Percentiles rank a stretch among this genome's conserved stretches.
These are phyloP conservation scores for Pollenia griseotomentosa DNA, from an alignment of 2,888 invertebrate genomes.

Conservation along the genomic window DNA sequence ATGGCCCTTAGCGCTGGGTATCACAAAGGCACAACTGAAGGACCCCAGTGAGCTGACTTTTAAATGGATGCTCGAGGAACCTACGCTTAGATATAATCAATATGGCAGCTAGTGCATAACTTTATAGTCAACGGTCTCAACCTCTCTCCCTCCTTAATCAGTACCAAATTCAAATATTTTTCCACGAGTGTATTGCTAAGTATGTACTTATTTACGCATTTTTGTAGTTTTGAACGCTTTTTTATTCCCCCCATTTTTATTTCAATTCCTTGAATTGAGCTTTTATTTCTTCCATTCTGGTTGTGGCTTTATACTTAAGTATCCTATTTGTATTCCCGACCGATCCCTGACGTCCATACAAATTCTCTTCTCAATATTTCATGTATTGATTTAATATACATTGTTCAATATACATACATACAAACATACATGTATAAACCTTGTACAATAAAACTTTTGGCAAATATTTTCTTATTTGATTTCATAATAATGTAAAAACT, in stretches of 20 bases:
- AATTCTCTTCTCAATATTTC: background rate
- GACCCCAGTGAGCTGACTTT: no score
- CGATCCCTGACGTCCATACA: background rate
- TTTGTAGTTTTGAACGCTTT: background rate
- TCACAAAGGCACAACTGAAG: no score
- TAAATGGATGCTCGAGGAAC: no score
- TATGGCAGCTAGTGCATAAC: no score
- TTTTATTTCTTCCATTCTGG: background rate
- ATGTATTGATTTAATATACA: background rate
- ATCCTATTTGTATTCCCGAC: background rate
- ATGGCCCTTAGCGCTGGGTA: no score
- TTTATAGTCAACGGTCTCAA: no score
- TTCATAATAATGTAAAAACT: slow-evolving; percentile 39
- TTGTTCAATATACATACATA: background rate
- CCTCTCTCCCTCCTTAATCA: no score
- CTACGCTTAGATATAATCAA: no score
- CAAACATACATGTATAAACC: no score
- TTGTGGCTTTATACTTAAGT: background rate
- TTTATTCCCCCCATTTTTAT: background rate
- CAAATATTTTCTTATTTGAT: slow-evolving; percentile 52
- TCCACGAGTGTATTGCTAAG: no score
- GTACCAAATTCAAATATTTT: no score
- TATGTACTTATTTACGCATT: background rate
- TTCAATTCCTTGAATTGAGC: background rate
- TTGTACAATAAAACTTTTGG: slow-evolving; percentile 49